Evolutionary conservation across 2,113 vertebrate species (phyloP).

Genomic region (Charina bottae): DNA sequence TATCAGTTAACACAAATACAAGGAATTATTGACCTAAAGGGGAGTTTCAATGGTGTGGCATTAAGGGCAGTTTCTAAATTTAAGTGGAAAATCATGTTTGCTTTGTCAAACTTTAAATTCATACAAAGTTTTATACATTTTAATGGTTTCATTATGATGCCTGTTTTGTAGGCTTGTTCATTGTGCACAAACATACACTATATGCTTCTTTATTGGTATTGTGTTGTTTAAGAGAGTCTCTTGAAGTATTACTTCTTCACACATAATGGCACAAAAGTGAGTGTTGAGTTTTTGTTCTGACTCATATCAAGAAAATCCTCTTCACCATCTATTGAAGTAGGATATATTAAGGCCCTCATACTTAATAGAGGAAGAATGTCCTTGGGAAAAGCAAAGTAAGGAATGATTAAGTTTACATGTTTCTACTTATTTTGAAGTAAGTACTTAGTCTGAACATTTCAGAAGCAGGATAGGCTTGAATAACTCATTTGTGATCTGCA

Average conservation of each 20-base stretch:
- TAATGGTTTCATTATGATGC: neutral
- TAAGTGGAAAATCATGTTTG: conserved; percentile 42
- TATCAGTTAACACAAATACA: conserved; percentile 34
- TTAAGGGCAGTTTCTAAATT: conserved; percentile 40
- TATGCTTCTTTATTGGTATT: neutral
- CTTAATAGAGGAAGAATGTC: neutral
- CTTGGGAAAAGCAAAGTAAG: neutral
- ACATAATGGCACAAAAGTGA: neutral
- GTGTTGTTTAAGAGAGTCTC: neutral
- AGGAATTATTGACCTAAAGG: conserved; percentile 55
- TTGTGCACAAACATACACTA: neutral
- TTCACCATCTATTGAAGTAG: neutral
- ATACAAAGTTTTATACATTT: neutral
- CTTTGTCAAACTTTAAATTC: conserved; percentile 24
- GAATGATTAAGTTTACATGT: neutral
- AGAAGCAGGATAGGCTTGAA: neutral
- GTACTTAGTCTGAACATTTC: neutral
- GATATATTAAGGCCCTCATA: neutral
- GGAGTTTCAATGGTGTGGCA: conserved; percentile 46
- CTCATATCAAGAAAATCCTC: neutral
- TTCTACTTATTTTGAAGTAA: neutral
- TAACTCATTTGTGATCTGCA: too few relatives aligned
- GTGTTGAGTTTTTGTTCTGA: neutral
- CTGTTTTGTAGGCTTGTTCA: neutral
- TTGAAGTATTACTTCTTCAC: neutral